phyloP scores from a whole-genome alignment of 2,797 vertebrate genomes.

The Pantherophis vulpinus region DNA sequence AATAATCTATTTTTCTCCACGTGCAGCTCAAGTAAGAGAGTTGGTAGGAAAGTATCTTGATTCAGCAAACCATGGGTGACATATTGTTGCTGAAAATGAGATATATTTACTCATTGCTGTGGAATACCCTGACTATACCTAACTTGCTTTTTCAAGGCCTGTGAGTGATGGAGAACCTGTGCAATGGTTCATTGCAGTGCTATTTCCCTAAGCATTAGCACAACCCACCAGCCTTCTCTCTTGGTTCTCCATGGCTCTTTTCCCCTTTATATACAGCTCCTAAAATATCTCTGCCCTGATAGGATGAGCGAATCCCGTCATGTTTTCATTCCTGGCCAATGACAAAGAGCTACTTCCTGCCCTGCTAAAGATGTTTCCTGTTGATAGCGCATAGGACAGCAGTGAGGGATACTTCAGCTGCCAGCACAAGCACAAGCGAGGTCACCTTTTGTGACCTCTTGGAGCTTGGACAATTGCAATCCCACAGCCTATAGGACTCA shows the following conservation, averaged over 20 bases:
- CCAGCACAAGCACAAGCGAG: conserved; percentile 48
- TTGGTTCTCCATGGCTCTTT: not conserved
- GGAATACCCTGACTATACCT: not conserved
- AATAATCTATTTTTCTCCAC: not conserved
- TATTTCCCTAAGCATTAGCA: not conserved
- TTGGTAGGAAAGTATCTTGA: not conserved
- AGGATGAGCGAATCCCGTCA: conserved; percentile 77
- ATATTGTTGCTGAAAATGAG: not conserved
- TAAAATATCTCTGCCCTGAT: conserved; percentile 88
- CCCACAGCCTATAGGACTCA: not conserved
- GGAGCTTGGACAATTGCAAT: not conserved
- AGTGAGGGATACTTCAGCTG: conserved; percentile 32
- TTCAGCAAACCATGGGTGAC: not conserved
- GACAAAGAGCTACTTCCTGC: conserved; percentile 88
- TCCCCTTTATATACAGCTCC: conserved; percentile 85
- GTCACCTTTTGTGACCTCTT: conserved; percentile 27
- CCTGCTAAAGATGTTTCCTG: conserved; percentile 96
- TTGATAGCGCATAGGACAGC: conserved; percentile 77
- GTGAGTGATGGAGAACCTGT: not conserved
- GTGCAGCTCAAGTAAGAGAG: not conserved
- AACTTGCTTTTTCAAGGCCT: not conserved
- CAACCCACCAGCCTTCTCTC: not conserved
- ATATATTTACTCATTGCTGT: not conserved
- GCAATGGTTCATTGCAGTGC: not conserved
- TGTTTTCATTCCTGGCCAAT: conserved; percentile 84